Base-by-base conservation (phyloP, 2,797 vertebrate genomes). In the Leuciscus waleckii region DNA sequence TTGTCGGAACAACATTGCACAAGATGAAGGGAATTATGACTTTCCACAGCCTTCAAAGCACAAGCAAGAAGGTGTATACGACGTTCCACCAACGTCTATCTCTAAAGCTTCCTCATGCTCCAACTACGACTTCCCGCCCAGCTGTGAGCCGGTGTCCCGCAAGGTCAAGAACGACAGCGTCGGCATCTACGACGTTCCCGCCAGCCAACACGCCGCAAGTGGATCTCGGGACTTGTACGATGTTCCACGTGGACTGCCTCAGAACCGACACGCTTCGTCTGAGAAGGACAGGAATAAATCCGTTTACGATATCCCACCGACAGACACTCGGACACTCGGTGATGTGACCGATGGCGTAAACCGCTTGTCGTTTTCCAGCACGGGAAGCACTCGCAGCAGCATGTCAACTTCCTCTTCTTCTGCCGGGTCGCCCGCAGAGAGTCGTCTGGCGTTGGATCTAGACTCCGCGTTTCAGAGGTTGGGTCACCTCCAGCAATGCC, bases 391-490 rank as follows among this genome's bases (percentile, higher is more conserved):
- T 0, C 95, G 97, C 87, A 98, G 97, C 90, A 99, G 97, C 92
- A 99, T 99, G 98, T 99, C 98, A 86, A 99, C 97, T 0, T 99
- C 98, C 5, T 99, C 98, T 70, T 97, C 98, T 0, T 96, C 97
- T 1, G 95, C 96, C 1, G 93, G 95, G 73, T 95, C 96, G n/a
- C 86, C 92, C 2, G 90, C 95, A 0, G 97, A 97, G 90, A 96
- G 96, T 32, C 96, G 96, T 84, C 95, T 96, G 71, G 91, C 82
- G 56, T 92, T 97, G 87, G 97, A 98, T 58, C 92, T 96, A 51
- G 97, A 99, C 90, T 92, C 96, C 0, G 98, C 97, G 0, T 92
- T 98, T 54, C 97, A 98, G 92, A 93, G 93, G 81, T 91, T 98
- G 79, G 93, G 93, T 35, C 88, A 63, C 80, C 94, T 98, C 74